Base-by-base conservation (phyloP, 2,797 vertebrate genomes). In the Antennarius maculatus region DNA sequence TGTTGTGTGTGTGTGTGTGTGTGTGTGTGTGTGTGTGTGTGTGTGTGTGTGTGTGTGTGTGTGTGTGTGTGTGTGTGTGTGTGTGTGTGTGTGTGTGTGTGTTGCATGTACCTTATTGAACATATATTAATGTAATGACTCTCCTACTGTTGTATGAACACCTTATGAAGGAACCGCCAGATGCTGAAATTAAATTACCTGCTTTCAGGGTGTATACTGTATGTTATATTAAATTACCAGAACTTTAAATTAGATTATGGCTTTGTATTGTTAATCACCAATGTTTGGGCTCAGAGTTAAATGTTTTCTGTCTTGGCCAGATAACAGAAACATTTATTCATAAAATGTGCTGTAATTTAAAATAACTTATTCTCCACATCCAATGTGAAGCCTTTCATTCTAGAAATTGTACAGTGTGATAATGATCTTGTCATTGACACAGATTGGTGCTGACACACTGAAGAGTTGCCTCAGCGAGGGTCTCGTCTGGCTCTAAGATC, bases 401-500 rank as follows among this genome's bases (percentile, higher is more conserved):
- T 7, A 42, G 65, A 43, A 52, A 27, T 54, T 66, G 57, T 23
- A 53, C 61, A 59, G 23, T n/a, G 48, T 45, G 50, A 75, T 50
- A 47, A 48, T 29, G 29, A 81, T 74, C 43, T 73, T 51, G 53
- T 54, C 61, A 65, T 42, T 27, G 41, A 73, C 7, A 28, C 49
- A 53, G 5, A 69, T 71, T 46, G 45, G 55, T 76, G 54, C 54
- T 61, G 63, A 78, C 71, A 72, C 45, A 27, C 8, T 46, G 31
- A 61, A 52, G 34, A 41, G 55, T 67, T 68, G 45, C 64, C 49
- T 70, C 81, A 83, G 72, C 76, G 46, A 81, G 77, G 27, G 61
- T 66, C 64, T 63, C 56, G 43, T 37, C 81, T 89, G 81, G 79
- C 83, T 67, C 55, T 54, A 58, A 87, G 71, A 88, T 90, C 84